Conservation (phyloP, 2,113 vertebrate genomes). For the Grantiella picta region DNA sequence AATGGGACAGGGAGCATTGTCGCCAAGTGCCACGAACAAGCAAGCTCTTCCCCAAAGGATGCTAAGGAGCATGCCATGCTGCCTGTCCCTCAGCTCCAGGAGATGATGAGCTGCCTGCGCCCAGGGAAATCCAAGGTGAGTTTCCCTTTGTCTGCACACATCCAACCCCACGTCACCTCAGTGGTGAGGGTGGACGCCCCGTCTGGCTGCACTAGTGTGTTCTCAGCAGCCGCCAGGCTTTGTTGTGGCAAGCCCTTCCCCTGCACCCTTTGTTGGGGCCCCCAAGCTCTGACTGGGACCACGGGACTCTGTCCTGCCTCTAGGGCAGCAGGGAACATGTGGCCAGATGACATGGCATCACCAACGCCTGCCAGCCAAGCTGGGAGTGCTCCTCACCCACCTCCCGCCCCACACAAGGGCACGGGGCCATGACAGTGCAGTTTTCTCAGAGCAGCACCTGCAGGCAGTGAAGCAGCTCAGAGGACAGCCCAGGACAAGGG, state of each 20-base stretch:
- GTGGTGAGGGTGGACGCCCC: accelerated
- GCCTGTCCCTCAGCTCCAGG: background rate
- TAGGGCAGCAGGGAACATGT: background rate
- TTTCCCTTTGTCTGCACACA: background rate
- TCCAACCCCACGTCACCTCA: background rate
- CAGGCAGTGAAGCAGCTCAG: background rate
- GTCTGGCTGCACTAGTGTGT: accelerated
- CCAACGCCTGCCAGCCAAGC: accelerated
- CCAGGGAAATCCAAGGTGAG: background rate
- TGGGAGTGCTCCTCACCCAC: background rate
- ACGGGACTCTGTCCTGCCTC: background rate
- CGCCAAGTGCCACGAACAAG: background rate
- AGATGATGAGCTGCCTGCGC: accelerated
- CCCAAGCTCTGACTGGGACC: background rate
- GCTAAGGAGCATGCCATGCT: background rate
- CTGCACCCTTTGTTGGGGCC: background rate
- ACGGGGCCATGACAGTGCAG: conserved; percentile 16
- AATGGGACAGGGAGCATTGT: background rate
- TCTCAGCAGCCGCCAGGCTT: background rate
- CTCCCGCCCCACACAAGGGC: background rate
- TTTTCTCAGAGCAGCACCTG: background rate
- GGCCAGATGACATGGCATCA: background rate
- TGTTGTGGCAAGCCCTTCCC: background rate
- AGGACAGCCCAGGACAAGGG: background rate
- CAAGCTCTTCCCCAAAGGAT: background rate